Base-by-base conservation (phyloP, 2,797 vertebrate genomes). In the Masticophis lateralis region DNA sequence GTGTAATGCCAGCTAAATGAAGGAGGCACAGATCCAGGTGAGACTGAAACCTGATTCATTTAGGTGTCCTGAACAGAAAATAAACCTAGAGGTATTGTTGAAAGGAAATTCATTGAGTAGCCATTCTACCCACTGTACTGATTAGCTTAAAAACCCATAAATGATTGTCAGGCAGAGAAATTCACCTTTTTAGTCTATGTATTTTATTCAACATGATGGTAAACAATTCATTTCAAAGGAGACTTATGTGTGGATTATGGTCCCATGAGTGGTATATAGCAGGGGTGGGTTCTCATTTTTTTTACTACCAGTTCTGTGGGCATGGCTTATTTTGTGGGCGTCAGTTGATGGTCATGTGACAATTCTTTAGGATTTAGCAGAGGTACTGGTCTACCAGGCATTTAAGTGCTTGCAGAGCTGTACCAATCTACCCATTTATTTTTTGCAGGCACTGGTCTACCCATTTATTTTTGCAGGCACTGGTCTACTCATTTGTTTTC, bases 1-100 rank as follows among this genome's bases (percentile, higher is more conserved):
- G 88, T 94, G 63, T 94, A 92, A 91, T 90, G 94, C 95, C 95
- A 93, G 87, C 95, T 91, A 63, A 56, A 92, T 92, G 63, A 90
- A 93, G 92, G 66, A 91, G 47, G 90, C 94, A 51, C n/a, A 0
- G 0, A 4, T 91, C 63, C 91, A 94, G 74, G 61, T 59, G 92
- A 94, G 69, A 91, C 90, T 90, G 92, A 93, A 94, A 91, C 93
- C 63, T n/a, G 28, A 69, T 37, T 95, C 83, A 3, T 91, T 86
- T 63, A 13, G 51, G 6, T 93, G 94, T 93, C 89, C 95, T 94
- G 91, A 92, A 93, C 91, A 94, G 95, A 56, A 91, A 95, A 69
- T 94, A 95, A 94, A 95, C 66, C 92, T 93, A 59, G 56, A 92
- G 74, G 4, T 43, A 22, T 10, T 79, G 37, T 43, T 43, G 74